These are phyloP conservation scores for Pseudochirops corinnae DNA, from an alignment of 2,797 vertebrate genomes.

Conservation along the genomic window DNA sequence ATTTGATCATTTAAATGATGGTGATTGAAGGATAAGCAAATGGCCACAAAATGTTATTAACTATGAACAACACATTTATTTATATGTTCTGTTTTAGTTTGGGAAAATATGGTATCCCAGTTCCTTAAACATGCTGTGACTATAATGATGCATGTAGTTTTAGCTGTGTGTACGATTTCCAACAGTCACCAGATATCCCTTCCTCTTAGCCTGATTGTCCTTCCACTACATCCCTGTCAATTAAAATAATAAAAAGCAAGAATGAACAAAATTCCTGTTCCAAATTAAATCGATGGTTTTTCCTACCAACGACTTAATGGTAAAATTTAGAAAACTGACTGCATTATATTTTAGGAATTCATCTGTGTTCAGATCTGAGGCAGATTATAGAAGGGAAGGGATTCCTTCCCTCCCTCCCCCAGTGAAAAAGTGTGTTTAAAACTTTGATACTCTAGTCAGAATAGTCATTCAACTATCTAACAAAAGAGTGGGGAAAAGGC, in stretches of 20 bases:
- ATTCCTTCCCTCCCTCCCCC: not conserved
- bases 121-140: not conserved
- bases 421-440: accelerated
- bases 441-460: accelerated
- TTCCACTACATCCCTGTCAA: not conserved
- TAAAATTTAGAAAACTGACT: not conserved
- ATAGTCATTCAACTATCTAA: not conserved
- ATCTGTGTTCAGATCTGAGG: not conserved
- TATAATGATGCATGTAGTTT: not conserved
- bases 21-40: not conserved
- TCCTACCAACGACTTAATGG: not conserved
- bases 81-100: not conserved
- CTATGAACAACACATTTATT: not conserved
- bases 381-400: not conserved
- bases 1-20: not conserved
- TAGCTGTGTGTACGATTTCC: not conserved
- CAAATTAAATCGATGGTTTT: not conserved
- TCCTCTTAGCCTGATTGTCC: not conserved
- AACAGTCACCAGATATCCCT: not conserved
- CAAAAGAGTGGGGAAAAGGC: not conserved
- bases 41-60: not conserved
- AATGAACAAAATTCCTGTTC: not conserved
- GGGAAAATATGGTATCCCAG: not conserved
- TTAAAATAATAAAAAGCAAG: not conserved
- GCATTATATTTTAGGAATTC: not conserved